Evolutionary conservation across 2,797 vertebrate genomes (phyloP).

Genomic region (Rousettus madagascariensis): DNA sequence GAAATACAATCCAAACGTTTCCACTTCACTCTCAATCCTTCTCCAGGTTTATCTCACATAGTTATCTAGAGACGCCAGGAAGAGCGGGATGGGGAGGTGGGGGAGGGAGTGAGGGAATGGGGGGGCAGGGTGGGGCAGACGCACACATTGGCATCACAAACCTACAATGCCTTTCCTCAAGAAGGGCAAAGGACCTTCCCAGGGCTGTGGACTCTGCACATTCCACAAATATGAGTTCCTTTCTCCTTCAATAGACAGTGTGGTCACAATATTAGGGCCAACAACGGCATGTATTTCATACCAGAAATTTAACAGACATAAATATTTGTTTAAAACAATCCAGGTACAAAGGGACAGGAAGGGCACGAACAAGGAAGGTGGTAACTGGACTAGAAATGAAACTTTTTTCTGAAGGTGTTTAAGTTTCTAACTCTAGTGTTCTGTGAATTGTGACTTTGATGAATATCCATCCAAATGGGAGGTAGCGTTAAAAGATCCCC

Average conservation of each 20-base stretch:
- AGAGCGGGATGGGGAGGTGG: too few species aligned
- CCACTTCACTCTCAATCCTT: neutral
- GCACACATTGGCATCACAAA: neutral
- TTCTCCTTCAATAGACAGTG: neutral
- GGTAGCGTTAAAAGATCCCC: neutral
- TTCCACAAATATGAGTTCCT: neutral
- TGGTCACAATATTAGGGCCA: neutral
- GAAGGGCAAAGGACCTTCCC: neutral
- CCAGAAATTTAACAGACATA: neutral
- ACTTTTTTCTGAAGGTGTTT: neutral
- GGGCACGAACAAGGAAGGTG: neutral
- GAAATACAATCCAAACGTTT: conserved; percentile 31
- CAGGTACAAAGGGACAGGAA: neutral
- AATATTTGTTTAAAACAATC: neutral
- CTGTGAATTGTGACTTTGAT: neutral
- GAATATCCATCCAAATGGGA: neutral
- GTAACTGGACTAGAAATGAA: neutral
- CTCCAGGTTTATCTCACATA: neutral
- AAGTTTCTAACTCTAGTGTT: neutral
- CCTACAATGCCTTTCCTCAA: neutral
- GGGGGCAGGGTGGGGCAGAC: too few species aligned
- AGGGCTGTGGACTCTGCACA: neutral
- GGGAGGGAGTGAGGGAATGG: too few species aligned
- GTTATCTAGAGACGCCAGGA: neutral
- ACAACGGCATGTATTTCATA: neutral